These are phyloP conservation scores for Poeciliopsis turneri DNA, from an alignment of 2,797 vertebrate species.

Conservation along the genomic window DNA sequence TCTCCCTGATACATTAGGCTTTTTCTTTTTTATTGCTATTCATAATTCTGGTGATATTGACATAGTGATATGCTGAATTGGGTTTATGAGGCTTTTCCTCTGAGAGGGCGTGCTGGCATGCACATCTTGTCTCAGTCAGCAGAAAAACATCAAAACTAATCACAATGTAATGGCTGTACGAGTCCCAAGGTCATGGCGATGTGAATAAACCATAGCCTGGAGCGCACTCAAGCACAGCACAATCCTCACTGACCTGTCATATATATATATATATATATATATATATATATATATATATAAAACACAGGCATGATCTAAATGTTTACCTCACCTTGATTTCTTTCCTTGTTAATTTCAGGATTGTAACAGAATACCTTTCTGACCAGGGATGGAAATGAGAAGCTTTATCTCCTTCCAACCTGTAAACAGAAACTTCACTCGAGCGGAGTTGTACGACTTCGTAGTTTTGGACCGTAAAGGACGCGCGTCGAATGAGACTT, in stretches of 20 bases:
- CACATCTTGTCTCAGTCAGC: slow-evolving; percentile 61
- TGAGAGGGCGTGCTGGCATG: slow-evolving; percentile 29
- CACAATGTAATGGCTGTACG: slow-evolving; percentile 64
- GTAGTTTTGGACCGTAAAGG: not conserved
- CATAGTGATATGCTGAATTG: slow-evolving; percentile 64
- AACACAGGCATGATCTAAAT: not conserved
- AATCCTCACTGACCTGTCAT: not conserved
- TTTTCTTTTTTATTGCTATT: slow-evolving; percentile 48
- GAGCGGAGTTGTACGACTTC: not conserved
- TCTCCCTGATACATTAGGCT: slow-evolving; percentile 10
- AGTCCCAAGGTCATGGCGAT: slow-evolving; percentile 57
- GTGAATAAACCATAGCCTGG: slow-evolving; percentile 57
- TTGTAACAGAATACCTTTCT: slow-evolving; percentile 3
- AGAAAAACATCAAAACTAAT: slow-evolving; percentile 71
- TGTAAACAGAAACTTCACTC: not conserved
- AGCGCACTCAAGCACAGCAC: slow-evolving; percentile 32
- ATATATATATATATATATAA: too few relatives aligned
- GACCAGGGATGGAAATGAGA: not conserved
- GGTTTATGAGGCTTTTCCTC: slow-evolving; percentile 64
- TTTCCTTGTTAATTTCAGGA: not conserved
- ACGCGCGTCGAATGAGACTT: not conserved
- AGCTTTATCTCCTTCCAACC: not conserved
- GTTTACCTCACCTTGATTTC: not conserved
- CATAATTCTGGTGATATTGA: slow-evolving; percentile 69
- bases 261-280: too few relatives aligned